phyloP scores from a whole-genome alignment of 2,888 invertebrate genomes.

The Ochropleura plecta region DNA sequence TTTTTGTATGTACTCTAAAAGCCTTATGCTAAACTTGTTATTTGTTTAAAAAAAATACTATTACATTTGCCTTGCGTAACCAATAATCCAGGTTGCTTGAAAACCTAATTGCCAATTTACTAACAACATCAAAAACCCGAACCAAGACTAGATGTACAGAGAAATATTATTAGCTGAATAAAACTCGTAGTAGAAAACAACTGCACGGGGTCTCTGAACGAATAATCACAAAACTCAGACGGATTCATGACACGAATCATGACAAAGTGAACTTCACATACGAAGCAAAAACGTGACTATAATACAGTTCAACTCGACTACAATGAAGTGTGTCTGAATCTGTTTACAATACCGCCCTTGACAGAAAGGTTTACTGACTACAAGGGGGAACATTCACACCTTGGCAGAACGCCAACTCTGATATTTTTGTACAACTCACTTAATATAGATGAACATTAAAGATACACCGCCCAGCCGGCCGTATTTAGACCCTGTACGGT shows the following conservation, averaged over 20 bases:
- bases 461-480: conserved; percentile 43
- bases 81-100: not conserved
- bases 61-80: not conserved
- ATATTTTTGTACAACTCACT: conserved; percentile 56
- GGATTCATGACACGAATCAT: not conserved
- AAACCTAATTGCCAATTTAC: not conserved
- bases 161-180: not conserved
- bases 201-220: not conserved
- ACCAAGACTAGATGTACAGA: not conserved
- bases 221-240: not conserved
- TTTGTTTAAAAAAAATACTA: no score
- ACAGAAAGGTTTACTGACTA: conserved; percentile 45
- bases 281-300: not conserved
- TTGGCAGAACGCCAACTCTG: conserved; percentile 59
- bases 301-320: not conserved
- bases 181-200: not conserved
- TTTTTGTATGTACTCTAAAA: no score
- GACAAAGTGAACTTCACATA: conserved; percentile 1
- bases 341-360: conserved; percentile 61
- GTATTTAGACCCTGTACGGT: conserved; percentile 32
- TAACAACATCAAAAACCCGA: not conserved
- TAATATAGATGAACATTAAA: conserved; percentile 66
- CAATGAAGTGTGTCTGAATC: conserved; percentile 36
- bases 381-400: conserved; percentile 52
- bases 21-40: no score